A percentile compares a stretch with the other conserved stretches of the same genome.
Conservation (phyloP, 2,888 invertebrate species). For the Euclidia mi region DNA sequence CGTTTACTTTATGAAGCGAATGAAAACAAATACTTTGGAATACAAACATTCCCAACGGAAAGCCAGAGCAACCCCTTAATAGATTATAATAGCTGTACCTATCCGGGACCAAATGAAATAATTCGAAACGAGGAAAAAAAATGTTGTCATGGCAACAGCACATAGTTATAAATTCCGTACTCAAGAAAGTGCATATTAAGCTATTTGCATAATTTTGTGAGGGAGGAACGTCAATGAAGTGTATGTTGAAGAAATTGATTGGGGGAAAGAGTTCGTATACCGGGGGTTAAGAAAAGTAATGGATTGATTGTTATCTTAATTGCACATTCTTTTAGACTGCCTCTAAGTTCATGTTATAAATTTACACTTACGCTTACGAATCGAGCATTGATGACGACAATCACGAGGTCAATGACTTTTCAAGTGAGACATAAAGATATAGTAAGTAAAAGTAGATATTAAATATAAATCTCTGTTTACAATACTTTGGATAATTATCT, state of each 20-base stretch:
- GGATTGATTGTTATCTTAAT: neutral
- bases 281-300: neutral
- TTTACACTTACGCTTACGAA: no score
- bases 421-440: no score
- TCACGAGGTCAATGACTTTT: no score
- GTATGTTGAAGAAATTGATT: constrained; percentile 17
- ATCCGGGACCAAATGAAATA: constrained; percentile 39
- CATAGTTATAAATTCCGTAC: constrained; percentile 39
- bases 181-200: constrained; percentile 44
- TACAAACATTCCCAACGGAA: neutral
- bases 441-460: no score
- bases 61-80: constrained; percentile 33
- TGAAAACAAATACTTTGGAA: constrained; percentile 1
- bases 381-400: no score
- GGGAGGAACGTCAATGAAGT: constrained; percentile 16
- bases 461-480: no score
- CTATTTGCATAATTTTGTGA: constrained; percentile 44
- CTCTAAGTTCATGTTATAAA: no score
- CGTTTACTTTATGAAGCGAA: neutral
- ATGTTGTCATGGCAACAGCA: constrained; percentile 33
- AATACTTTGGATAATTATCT: no score
- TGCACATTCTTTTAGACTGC: constrained; percentile 1
- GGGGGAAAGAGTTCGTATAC: constrained; percentile 3
- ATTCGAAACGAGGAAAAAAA: constrained; percentile 39
- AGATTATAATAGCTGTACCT: constrained; percentile 49